These are phyloP conservation scores for Spialia ferax DNA, from an alignment of 2,888 invertebrate genomes.

Conservation along the genomic window DNA sequence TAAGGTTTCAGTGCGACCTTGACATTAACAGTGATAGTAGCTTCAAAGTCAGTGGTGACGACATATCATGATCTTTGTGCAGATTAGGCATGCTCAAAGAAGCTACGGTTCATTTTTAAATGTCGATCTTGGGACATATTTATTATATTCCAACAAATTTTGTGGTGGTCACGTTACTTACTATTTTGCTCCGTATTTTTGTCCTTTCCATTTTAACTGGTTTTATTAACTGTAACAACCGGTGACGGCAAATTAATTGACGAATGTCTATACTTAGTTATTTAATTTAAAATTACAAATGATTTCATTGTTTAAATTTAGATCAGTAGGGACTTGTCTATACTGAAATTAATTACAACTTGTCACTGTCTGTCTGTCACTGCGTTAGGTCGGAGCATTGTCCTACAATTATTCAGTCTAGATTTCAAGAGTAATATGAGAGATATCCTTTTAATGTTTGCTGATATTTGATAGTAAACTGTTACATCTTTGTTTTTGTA, in stretches of 20 bases:
- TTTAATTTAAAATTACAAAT: background rate
- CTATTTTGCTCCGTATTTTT: background rate
- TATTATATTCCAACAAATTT: background rate
- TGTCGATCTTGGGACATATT: slow-evolving; percentile 1
- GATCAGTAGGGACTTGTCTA: slow-evolving; percentile 2
- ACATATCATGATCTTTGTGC: slow-evolving; percentile 38
- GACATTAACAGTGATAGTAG: slow-evolving; percentile 50
- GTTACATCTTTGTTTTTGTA: background rate
- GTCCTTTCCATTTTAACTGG: background rate
- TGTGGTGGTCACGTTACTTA: background rate
- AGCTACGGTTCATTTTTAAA: background rate
- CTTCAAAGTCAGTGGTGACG: slow-evolving; percentile 42
- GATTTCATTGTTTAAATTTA: slow-evolving; percentile 13
- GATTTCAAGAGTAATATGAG: background rate
- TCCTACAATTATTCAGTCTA: slow-evolving; percentile 6
- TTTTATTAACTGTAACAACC: background rate
- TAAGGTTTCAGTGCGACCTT: slow-evolving; percentile 47
- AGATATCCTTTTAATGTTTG: background rate
- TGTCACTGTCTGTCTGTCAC: slow-evolving; percentile 35
- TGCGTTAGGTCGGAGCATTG: slow-evolving; percentile 8
- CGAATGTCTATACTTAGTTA: background rate
- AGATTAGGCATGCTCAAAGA: slow-evolving; percentile 13
- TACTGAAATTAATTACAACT: slow-evolving; percentile 23
- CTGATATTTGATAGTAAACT: background rate
- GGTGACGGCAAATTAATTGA: background rate